Percentiles rank a stretch among this genome's conserved stretches.
Evolutionary conservation across 2,797 vertebrate genomes (phyloP).

Genomic region (Falco berigora): DNA sequence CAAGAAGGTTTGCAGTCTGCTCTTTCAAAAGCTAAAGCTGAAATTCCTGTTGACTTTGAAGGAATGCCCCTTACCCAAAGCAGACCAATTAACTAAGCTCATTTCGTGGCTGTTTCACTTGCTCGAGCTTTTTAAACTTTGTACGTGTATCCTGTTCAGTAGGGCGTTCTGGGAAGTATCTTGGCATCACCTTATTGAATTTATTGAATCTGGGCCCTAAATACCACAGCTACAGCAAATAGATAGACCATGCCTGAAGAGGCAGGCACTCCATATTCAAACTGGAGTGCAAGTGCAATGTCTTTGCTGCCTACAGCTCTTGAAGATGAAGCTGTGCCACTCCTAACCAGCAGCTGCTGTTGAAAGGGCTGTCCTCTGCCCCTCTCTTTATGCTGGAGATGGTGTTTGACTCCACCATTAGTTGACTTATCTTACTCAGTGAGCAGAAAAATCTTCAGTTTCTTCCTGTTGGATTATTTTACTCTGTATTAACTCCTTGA

Average conservation of each 20-base stretch:
- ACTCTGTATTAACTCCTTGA: neutral
- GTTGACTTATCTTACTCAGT: neutral
- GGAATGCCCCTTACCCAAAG: neutral
- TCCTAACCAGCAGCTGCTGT: neutral
- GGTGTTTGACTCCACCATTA: neutral
- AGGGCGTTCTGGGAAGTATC: neutral
- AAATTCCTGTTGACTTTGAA: neutral
- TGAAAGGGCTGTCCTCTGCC: neutral
- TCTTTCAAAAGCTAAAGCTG: neutral
- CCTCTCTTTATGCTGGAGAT: neutral
- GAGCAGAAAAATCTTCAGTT: neutral
- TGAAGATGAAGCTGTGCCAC: neutral
- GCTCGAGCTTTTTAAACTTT: neutral
- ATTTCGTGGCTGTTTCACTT: neutral
- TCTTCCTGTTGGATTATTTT: neutral
- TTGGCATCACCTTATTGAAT: neutral
- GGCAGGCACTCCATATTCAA: neutral
- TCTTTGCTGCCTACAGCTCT: neutral
- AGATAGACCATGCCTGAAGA: neutral
- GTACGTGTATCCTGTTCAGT: neutral
- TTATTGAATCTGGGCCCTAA: neutral
- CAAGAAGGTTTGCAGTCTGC: neutral
- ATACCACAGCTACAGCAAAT: neutral
- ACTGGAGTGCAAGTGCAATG: neutral
- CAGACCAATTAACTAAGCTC: neutral